Base-by-base conservation (phyloP, 1,140 invertebrate genomes). In the Drosophila melanica region DNA sequence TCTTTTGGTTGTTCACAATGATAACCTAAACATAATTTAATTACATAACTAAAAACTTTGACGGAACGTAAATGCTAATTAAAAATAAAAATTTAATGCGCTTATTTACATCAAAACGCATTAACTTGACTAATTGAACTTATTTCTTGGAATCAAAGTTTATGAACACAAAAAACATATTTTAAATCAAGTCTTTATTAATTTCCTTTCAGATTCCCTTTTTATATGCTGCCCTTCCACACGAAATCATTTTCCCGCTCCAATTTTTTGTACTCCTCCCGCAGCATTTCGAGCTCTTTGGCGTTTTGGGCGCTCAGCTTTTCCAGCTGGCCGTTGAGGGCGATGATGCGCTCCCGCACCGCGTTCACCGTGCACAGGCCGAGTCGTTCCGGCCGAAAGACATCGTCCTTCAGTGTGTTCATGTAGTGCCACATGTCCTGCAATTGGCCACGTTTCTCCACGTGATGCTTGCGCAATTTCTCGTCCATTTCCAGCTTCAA, bases 351-450 rank as follows among this genome's bases (percentile, higher is more conserved):
- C 4, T 90, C 82, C 12, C 89, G 58, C 6, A 92, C 60, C 8
- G 58, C 64, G 42, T 78, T 74, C 27, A 92, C 58, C 8, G 90
- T 75, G 16, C 59, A 89, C 20, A 67, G 60, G 6, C 77, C 74
- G 27, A 92, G 77, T 8, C 78, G 77, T 37, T 91, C 81, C 5
- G 77, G 77, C 7, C 41, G 68, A 12, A 85, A 75, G 16, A 91
- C 86, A 55, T 91, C 89, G 23, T 80, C 85, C 0, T 75, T 79
- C 9, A 92, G 79, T 12, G 78, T 55, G 37, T 64, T 63, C 57
- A 92, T 64, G 48, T 63, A 74, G 11, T 79, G 74, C 70, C 82
- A 90, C 74, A 92, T 85, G 10, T 89, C 89, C 69, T 90, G 73
- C 3, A 90, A 48, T 7, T 89, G 77, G 8, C 58, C 58, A 35